Evolutionary conservation across 2,888 invertebrate species (phyloP).

Genomic region (Lasioglossum malachurum): DNA sequence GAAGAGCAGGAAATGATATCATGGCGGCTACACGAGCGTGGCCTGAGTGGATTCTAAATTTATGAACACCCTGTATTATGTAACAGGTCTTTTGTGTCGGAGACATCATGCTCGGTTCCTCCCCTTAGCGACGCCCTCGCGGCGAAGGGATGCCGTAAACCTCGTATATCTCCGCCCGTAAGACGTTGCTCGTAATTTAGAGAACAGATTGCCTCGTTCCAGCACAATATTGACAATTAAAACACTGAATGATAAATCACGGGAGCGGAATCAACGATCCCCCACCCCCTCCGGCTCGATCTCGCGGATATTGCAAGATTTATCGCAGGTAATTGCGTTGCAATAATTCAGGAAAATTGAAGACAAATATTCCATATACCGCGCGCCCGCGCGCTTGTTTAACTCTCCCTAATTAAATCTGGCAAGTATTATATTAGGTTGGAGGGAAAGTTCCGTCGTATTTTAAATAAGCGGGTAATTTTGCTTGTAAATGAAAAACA

Average conservation of each 20-base stretch:
- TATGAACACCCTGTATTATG: slow-evolving; percentile 40
- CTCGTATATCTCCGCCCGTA: slow-evolving; percentile 41
- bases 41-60: slow-evolving; percentile 29
- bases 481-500: too few relatives aligned
- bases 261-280: neutral
- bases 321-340: neutral
- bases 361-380: neutral
- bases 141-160: slow-evolving; percentile 27
- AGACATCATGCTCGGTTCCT: slow-evolving; percentile 31
- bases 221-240: slow-evolving; percentile 16
- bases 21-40: neutral
- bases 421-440: neutral
- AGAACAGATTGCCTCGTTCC: slow-evolving; percentile 41
- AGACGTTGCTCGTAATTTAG: slow-evolving; percentile 54
- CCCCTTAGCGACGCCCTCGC: slow-evolving; percentile 20
- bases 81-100: slow-evolving; percentile 35
- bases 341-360: neutral
- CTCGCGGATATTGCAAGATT: neutral
- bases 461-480: too few relatives aligned
- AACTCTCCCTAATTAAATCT: neutral
- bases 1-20: neutral
- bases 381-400: too few relatives aligned
- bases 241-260: neutral
- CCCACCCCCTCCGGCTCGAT: neutral
- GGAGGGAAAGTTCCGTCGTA: too few relatives aligned